Percentiles rank a stretch among this genome's conserved stretches.
These are phyloP conservation scores for Tipula lateralis DNA, from an alignment of 2,888 invertebrate species.

Conservation along the genomic window DNA sequence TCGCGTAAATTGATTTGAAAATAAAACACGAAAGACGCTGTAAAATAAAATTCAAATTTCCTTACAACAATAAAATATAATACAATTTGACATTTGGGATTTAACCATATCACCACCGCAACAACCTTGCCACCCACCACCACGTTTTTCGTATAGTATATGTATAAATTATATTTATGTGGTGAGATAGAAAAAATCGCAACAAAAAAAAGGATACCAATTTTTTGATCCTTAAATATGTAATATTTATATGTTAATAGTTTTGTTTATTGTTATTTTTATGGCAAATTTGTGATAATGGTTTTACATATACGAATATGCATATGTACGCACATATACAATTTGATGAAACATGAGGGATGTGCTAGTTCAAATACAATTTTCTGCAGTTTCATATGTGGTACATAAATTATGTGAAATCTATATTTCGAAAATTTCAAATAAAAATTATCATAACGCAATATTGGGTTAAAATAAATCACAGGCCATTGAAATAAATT, in stretches of 20 bases:
- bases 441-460: neutral
- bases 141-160: neutral
- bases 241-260: constrained; percentile 19
- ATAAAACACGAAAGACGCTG: neutral
- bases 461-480: constrained; percentile 1
- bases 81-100: constrained; percentile 19
- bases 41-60: neutral
- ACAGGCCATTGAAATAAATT: constrained; percentile 19
- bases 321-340: neutral
- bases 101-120: constrained; percentile 9
- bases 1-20: constrained; percentile 1
- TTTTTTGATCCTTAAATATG: neutral
- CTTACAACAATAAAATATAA: neutral
- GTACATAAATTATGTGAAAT: neutral
- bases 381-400: neutral
- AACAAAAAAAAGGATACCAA: neutral
- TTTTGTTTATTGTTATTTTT: neutral
- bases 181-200: neutral
- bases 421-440: neutral
- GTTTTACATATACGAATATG: neutral
- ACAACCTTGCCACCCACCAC: neutral
- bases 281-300: neutral
- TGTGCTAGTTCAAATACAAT: neutral
- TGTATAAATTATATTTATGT: neutral
- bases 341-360: neutral